phyloP scores from a whole-genome alignment of 2,113 vertebrate genomes.

The Paramisgurnus dabryanus region DNA sequence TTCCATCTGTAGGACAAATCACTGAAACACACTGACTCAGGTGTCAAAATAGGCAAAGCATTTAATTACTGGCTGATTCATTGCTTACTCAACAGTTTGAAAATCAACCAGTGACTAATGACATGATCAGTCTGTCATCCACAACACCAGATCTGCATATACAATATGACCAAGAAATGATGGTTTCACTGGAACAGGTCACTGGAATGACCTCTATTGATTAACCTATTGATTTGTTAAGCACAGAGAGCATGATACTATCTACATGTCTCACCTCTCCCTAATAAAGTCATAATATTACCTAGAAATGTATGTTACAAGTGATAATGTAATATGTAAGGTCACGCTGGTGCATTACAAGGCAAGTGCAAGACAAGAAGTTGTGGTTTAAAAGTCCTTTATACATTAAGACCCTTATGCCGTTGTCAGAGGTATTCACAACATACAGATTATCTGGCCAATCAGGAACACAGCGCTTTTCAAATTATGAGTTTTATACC shows the following conservation, averaged over 20 bases:
- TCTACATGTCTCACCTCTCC: neutral
- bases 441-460: too few species aligned
- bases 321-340: too few species aligned
- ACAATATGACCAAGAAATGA: constrained; percentile 21
- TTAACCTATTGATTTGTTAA: constrained; percentile 23
- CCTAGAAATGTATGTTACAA: neutral
- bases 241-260: constrained; percentile 5
- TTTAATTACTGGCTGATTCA: constrained; percentile 30
- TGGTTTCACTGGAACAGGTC: constrained; percentile 35
- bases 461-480: too few species aligned
- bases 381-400: too few species aligned
- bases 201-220: constrained; percentile 42
- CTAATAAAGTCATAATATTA: neutral
- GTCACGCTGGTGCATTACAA: too few species aligned
- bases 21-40: constrained; percentile 25
- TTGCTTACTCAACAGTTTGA: constrained; percentile 5
- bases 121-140: constrained; percentile 11
- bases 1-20: constrained; percentile 34
- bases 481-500: too few species aligned
- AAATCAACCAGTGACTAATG: constrained; percentile 28
- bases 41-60: constrained; percentile 30
- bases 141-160: constrained; percentile 26
- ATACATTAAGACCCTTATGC: too few species aligned
- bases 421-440: too few species aligned
- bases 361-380: too few species aligned